These are phyloP conservation scores for Cladorhizidae sp. DNA, from an alignment of 37 sponge, comb jelly and placozoan genomes.

Conservation along the genomic window DNA sequence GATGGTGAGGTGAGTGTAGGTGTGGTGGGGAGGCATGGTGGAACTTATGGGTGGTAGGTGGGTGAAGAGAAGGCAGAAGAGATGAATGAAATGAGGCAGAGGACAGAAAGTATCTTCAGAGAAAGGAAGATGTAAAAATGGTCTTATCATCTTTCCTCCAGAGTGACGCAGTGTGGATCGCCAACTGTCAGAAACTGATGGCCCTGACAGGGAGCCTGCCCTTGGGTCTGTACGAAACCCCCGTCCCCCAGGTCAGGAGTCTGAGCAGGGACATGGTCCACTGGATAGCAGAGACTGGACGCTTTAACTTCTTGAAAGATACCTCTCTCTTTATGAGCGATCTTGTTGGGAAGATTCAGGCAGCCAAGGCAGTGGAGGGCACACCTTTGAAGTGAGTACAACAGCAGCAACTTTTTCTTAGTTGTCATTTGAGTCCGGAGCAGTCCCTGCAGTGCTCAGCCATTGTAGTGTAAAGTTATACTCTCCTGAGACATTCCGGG, in stretches of 20 bases:
- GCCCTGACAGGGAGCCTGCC: slow-evolving; percentile 82
- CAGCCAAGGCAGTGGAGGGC: slow-evolving; percentile 50
- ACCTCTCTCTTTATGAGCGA: slow-evolving; percentile 37
- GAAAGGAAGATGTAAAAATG: not conserved
- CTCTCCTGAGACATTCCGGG: not conserved
- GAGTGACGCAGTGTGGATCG: slow-evolving; percentile 85
- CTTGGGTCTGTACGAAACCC: slow-evolving; percentile 90
- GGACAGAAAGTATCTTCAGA: too few species aligned
- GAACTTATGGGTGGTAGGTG: too few species aligned
- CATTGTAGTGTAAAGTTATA: too few species aligned
- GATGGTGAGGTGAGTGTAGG: too few species aligned
- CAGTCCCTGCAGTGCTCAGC: too few species aligned
- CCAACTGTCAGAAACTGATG: slow-evolving; percentile 73
- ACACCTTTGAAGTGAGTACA: slow-evolving; percentile 70
- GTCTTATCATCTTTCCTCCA: not conserved
- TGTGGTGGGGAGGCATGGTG: too few species aligned
- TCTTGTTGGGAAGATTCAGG: slow-evolving; percentile 64
- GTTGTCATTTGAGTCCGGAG: too few species aligned
- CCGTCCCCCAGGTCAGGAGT: slow-evolving; percentile 73
- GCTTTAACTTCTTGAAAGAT: slow-evolving; percentile 90
- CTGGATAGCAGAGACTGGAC: slow-evolving; percentile 74
- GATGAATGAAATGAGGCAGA: too few species aligned
- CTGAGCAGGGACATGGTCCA: slow-evolving; percentile 80
- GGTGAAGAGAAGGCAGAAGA: too few species aligned
- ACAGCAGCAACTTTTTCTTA: not conserved